Evolutionary conservation across 2,113 vertebrate species (phyloP).

Genomic region (Ammodramus savannarum): DNA sequence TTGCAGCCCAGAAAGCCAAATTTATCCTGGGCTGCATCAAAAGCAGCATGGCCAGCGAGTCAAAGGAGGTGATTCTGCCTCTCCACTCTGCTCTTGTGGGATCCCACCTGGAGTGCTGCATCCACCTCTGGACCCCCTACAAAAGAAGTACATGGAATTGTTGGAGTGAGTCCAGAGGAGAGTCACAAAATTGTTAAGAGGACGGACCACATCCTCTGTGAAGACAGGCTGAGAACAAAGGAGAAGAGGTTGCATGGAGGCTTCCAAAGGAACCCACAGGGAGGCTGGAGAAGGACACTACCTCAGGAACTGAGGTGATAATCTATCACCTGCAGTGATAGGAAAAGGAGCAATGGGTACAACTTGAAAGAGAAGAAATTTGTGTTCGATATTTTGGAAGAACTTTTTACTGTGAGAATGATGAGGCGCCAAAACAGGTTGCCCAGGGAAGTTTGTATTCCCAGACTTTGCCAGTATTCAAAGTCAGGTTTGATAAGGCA

Average conservation of each 20-base stretch:
- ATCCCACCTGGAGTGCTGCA: too few relatives aligned
- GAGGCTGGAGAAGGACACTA: rapidly evolving
- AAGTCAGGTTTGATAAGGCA: neutral
- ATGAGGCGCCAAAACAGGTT: neutral
- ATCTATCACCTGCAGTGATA: neutral
- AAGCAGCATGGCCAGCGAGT: neutral
- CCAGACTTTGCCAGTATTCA: neutral
- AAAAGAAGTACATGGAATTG: neutral
- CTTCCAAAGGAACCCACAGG: neutral
- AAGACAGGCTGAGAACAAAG: neutral
- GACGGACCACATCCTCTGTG: neutral
- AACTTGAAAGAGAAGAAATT: neutral
- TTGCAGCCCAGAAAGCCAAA: neutral
- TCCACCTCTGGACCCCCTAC: neutral
- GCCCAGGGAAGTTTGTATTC: neutral
- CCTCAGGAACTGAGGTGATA: neutral
- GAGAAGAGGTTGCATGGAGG: neutral
- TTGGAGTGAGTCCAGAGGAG: neutral
- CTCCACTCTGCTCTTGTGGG: neutral
- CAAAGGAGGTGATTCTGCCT: neutral
- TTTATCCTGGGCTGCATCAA: neutral
- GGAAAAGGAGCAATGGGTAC: neutral
- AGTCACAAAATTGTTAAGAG: neutral
- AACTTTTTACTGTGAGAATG: neutral
- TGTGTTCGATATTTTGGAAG: neutral